Base-by-base conservation (phyloP, 2,797 vertebrate genomes). In the Ctenochaetus hawaiiensis region DNA sequence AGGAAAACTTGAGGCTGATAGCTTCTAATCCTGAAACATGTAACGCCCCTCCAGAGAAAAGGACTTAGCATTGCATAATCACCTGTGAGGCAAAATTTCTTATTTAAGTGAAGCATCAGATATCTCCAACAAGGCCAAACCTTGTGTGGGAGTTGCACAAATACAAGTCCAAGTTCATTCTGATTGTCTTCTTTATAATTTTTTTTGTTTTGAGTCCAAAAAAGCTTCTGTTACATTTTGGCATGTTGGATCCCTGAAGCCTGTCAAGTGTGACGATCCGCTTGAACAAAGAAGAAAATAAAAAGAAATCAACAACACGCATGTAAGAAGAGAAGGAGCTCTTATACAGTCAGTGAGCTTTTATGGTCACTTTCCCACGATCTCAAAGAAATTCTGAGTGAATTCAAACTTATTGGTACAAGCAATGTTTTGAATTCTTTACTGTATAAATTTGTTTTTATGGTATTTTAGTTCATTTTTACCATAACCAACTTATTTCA, bases 1-100 rank as follows among this genome's bases (percentile, higher is more conserved):
- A 66, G 67, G 17, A 67, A 80, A 85, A 74, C 20, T 67, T 57
- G 10, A 74, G 61, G 60, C 16, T 88, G 60, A 80, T 3, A 58
- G 37, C 43, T 26, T 10, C 62, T 86, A 83, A 89, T 86, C 77
- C 53, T 9, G 30, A 48, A 49, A 77, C 61, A 62, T 73, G 57
- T 78, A 67, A 59, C 54, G 43, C 22, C 73, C 67, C 63, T 48
- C 23, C 17, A 44, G 68, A 60, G 67, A 51, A 78, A 65, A 65
- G 17, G 60, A 84, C 20, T 81, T 72, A 82, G 47, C 13, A 48
- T 84, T 81, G 67, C 64, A 67, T 81, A 82, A 87, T 83, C 59
- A 74, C 53, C 61, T 63, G 67, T 63, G 44, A 67, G 61, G 44
- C 67, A 61, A 79, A 8, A 23, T 23, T 12, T 2, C 56, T 69